Evolutionary conservation across 2,113 vertebrate species (phyloP).

Genomic region (Bos javanicus): DNA sequence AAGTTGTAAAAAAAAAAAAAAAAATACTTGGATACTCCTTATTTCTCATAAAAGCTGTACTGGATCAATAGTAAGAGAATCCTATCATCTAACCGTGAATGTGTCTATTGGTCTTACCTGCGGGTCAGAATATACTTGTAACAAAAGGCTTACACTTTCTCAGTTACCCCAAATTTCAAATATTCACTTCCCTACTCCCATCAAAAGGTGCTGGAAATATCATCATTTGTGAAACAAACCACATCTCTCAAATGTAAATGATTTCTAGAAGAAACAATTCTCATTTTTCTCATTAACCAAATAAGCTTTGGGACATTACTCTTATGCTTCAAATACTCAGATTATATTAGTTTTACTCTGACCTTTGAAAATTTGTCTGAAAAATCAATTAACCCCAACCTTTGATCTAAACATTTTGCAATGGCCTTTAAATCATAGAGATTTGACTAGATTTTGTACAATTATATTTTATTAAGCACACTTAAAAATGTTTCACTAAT

Average conservation of each 20-base stretch:
- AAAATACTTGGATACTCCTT: not conserved
- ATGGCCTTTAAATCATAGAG: conserved; percentile 11
- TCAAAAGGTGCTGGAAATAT: not conserved
- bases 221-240: conserved; percentile 7
- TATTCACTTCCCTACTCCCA: not conserved
- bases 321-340: not conserved
- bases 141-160: not conserved
- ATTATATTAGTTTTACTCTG: conserved; percentile 25
- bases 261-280: not conserved
- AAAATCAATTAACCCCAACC: conserved; percentile 15
- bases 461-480: conserved; percentile 10
- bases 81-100: not conserved
- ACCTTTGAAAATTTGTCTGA: conserved; percentile 26
- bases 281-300: not conserved
- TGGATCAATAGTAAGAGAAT: not conserved
- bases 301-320: conserved; percentile 33
- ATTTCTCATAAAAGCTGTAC: not conserved
- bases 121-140: not conserved
- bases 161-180: conserved; percentile 17
- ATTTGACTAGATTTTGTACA: not conserved
- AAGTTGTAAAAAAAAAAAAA: not conserved
- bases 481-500: not conserved
- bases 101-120: not conserved
- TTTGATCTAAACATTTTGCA: conserved; percentile 19
- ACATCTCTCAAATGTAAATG: not conserved